These are phyloP conservation scores for Corythornis cristatus DNA, from an alignment of 2,113 vertebrate genomes.

Conservation along the genomic window DNA sequence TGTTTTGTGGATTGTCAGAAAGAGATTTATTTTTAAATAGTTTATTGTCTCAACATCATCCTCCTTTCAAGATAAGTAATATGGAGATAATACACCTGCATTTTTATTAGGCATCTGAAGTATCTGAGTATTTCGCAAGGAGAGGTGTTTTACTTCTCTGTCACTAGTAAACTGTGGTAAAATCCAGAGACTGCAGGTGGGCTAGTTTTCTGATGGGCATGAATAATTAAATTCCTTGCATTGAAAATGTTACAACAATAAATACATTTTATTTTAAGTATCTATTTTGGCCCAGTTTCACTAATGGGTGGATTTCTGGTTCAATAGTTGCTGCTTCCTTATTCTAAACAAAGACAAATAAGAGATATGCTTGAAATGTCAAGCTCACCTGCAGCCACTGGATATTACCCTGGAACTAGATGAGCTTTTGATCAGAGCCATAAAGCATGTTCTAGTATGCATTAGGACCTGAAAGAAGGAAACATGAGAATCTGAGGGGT, in stretches of 20 bases:
- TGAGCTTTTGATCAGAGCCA: not conserved
- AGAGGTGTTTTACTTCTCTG: not conserved
- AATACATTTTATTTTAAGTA: not conserved
- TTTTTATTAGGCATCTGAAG: conserved; percentile 45
- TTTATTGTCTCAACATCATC: conserved; percentile 52
- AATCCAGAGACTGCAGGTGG: not conserved
- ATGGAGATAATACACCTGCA: conserved; percentile 23
- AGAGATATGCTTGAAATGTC: not conserved
- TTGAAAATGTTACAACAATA: not conserved
- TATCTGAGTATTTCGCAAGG: conserved; percentile 24
- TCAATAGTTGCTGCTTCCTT: not conserved
- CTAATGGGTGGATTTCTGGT: not conserved
- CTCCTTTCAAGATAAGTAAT: conserved; percentile 54
- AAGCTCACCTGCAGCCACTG: not conserved
- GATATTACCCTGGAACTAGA: not conserved
- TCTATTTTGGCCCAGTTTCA: not conserved
- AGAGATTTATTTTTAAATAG: conserved; percentile 47
- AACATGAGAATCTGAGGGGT: not conserved
- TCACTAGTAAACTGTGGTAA: not conserved
- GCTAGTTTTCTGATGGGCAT: not conserved
- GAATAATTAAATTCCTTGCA: not conserved
- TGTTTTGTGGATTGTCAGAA: conserved; percentile 53
- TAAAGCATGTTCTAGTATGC: not conserved
- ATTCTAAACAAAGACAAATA: not conserved
- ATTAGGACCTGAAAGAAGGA: not conserved